Evolutionary conservation across 2,797 vertebrate species (phyloP), one percentile per base, ranked within the genome.

Genomic region (Siniperca scherzeri): DNA sequence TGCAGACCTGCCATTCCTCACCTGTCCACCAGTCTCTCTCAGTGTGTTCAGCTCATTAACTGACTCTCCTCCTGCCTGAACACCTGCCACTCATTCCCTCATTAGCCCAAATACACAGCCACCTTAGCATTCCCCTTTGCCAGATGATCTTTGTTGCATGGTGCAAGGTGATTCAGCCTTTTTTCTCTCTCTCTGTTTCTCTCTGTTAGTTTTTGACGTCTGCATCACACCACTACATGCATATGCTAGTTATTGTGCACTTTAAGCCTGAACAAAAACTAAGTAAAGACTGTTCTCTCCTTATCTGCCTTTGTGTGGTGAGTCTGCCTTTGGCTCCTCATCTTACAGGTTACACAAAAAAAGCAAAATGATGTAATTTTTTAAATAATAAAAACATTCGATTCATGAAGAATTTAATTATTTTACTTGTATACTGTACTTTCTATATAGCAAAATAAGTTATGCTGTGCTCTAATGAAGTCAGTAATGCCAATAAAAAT

Each of bases 21-120:
- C 74, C 74, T 78, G 70, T 75, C 74, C 61, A 64, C 78, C 77
- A 65, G 70, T 59, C 2, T 0, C 50, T 82, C 44, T 25, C 33
- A 12, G 17, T 68, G 56, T 61, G 70, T 27, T 71, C 56, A 74
- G 65, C 77, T 70, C 77, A 60, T 80, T 80, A 71, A 62, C 27
- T 40, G 40, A 44, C 30, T 53, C 50, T 56, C 5, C 11, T 38
- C 40, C 21, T 55, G 65, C 21, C 76, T 48, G 60, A 69, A 66
- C 77, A 76, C 60, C 42, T 70, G 70, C 40, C 30, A 36, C 40
- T 74, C 65, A 27, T 25, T 59, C 33, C 62, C 55, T 81, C 22
- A 74, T 86, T 67, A 80, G 25, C 36, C n/a, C 22, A n/a, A 22
- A 44, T 60, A 7, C 52, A 66, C 72, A 52, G 19, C 10, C 38